phyloP scores from a whole-genome alignment of 2,888 invertebrate species.

The Xanthorhoe designata region DNA sequence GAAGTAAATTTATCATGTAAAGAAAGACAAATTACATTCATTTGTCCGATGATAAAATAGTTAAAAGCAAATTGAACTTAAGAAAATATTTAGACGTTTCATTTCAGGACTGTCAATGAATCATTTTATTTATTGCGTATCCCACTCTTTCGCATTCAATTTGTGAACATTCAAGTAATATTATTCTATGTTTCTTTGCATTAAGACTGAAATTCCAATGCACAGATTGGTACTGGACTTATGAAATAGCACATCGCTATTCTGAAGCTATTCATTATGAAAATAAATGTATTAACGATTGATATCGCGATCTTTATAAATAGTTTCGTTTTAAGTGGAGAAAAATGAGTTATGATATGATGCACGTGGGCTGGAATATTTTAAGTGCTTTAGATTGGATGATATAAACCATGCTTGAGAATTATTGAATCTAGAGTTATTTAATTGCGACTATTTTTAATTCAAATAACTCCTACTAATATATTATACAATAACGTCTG shows the following conservation, averaged over 20 bases:
- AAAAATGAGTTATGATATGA: slow-evolving; percentile 18
- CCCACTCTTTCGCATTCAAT: slow-evolving; percentile 3
- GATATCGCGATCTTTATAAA: slow-evolving; percentile 11
- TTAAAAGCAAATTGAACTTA: slow-evolving; percentile 8
- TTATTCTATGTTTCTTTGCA: not conserved
- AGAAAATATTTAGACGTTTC: slow-evolving; percentile 26
- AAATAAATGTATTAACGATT: slow-evolving; percentile 18
- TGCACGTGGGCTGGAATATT: not conserved
- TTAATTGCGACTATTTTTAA: not conserved
- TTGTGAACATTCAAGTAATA: not conserved
- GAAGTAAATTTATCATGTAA: slow-evolving; percentile 11
- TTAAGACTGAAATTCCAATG: not conserved
- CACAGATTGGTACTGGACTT: not conserved
- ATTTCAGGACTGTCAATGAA: slow-evolving; percentile 20
- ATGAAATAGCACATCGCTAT: slow-evolving; percentile 13
- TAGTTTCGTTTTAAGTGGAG: slow-evolving; percentile 18
- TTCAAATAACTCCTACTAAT: not conserved
- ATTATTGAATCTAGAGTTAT: not conserved
- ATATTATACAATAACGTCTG: no score
- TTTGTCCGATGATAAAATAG: slow-evolving; percentile 20
- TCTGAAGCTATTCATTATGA: slow-evolving; percentile 6
- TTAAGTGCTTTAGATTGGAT: slow-evolving; percentile 7
- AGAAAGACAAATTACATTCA: slow-evolving; percentile 22
- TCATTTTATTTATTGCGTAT: slow-evolving; percentile 18
- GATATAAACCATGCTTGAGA: slow-evolving; percentile 10